Conservation (phyloP, 2,113 vertebrate genomes). For the Crocuta crocuta region DNA sequence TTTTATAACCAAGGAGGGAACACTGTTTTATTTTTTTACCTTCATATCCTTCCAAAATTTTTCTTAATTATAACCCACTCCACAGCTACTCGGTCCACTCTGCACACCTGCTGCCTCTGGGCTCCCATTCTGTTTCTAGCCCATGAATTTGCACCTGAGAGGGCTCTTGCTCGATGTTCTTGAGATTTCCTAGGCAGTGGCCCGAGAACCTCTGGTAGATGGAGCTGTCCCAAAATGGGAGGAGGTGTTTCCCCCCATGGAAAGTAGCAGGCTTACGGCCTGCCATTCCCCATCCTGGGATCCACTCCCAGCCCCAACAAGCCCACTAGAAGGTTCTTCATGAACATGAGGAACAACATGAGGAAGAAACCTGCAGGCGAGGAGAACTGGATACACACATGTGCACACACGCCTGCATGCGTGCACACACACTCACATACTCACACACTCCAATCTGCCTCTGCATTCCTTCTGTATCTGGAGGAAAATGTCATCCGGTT, state of each 20-base stretch:
- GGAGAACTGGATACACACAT: neutral
- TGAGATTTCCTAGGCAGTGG: neutral
- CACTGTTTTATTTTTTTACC: neutral
- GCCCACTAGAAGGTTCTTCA: neutral
- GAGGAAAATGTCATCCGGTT: slow-evolving; percentile 29
- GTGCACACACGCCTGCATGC: neutral
- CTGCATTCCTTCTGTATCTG: neutral
- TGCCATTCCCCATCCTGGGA: neutral
- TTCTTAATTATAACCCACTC: neutral
- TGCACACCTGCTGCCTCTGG: neutral
- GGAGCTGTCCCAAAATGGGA: neutral
- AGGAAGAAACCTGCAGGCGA: neutral
- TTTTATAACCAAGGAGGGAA: neutral
- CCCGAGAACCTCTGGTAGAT: too few species aligned
- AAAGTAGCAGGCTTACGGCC: neutral
- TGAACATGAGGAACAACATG: neutral
- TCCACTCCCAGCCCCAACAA: neutral
- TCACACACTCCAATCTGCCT: neutral
- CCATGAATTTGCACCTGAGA: neutral
- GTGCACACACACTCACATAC: too few species aligned
- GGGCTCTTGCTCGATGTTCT: neutral
- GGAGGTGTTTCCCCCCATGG: neutral
- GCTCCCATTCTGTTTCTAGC: neutral
- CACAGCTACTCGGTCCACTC: neutral
- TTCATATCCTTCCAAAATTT: neutral